Evolutionary conservation across 1,140 invertebrate species (phyloP).

Genomic region (Rhagoletis pomonella): DNA sequence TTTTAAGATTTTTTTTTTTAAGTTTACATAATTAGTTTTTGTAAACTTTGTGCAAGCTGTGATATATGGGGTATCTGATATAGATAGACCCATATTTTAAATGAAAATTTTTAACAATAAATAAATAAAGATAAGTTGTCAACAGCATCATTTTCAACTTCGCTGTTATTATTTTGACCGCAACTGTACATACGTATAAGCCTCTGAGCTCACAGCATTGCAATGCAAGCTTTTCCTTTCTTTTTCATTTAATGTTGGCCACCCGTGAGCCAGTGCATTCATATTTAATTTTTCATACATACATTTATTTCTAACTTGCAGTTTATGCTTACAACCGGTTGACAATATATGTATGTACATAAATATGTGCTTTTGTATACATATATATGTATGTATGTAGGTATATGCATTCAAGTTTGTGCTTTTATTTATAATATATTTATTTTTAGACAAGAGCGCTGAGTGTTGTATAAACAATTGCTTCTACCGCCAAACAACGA

Average conservation of each 20-base stretch:
- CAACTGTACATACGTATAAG: not conserved
- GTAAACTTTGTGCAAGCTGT: no score
- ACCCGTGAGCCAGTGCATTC: not conserved
- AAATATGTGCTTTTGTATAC: not conserved
- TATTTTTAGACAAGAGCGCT: slow-evolving; percentile 41
- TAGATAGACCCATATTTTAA: no score
- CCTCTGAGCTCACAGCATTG: not conserved
- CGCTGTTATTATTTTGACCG: no score
- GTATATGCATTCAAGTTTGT: not conserved
- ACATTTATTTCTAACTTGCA: not conserved
- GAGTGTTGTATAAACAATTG: not conserved
- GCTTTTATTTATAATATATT: not conserved
- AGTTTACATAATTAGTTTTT: no score
- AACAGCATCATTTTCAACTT: no score
- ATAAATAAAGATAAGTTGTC: no score
- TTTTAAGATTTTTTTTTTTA: no score
- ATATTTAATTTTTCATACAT: not conserved
- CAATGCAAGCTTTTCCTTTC: slow-evolving; percentile 1
- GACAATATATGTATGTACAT: not conserved
- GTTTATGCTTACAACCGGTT: not conserved
- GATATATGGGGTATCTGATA: no score
- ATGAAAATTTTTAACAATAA: no score
- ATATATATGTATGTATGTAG: not conserved
- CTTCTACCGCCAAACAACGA: slow-evolving; percentile 19
- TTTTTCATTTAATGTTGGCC: slow-evolving; percentile 2